These are phyloP conservation scores for Shinisaurus crocodilurus DNA, from an alignment of 2,113 vertebrate genomes.

Conservation along the genomic window DNA sequence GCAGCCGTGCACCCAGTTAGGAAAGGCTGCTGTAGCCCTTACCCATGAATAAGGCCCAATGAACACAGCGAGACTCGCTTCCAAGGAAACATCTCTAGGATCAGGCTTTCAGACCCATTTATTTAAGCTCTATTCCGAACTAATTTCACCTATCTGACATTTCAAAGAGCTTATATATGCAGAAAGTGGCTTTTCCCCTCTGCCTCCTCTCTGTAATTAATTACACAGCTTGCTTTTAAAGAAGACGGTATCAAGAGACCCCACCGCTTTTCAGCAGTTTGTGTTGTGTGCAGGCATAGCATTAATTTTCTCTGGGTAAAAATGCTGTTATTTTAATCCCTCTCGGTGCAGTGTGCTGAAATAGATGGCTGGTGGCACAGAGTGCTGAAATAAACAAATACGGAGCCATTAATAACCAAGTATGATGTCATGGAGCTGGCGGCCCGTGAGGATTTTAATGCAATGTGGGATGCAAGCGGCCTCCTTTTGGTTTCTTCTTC, in stretches of 20 bases:
- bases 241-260: slow-evolving; percentile 25
- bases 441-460: slow-evolving; percentile 28
- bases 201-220: slow-evolving; percentile 24
- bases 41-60: background rate
- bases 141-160: background rate
- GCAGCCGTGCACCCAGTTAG: no score
- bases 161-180: background rate
- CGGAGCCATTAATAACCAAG: slow-evolving; percentile 54
- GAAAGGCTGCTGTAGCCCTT: no score
- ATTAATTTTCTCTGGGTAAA: slow-evolving; percentile 40
- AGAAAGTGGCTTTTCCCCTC: slow-evolving; percentile 20
- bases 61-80: background rate
- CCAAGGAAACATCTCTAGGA: background rate
- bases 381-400: slow-evolving; percentile 55
- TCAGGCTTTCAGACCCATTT: background rate
- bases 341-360: slow-evolving; percentile 42
- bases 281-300: slow-evolving; percentile 23
- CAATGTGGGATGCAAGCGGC: slow-evolving; percentile 20
- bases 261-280: slow-evolving; percentile 35
- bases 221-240: slow-evolving; percentile 24
- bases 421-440: slow-evolving; percentile 39
- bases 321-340: slow-evolving; percentile 23
- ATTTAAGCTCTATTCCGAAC: background rate
- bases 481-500: slow-evolving; percentile 35
- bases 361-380: slow-evolving; percentile 38